Evolutionary conservation across 2,888 invertebrate species (phyloP), one percentile per base, ranked within the genome.

Genomic region (Lasius platythorax): DNA sequence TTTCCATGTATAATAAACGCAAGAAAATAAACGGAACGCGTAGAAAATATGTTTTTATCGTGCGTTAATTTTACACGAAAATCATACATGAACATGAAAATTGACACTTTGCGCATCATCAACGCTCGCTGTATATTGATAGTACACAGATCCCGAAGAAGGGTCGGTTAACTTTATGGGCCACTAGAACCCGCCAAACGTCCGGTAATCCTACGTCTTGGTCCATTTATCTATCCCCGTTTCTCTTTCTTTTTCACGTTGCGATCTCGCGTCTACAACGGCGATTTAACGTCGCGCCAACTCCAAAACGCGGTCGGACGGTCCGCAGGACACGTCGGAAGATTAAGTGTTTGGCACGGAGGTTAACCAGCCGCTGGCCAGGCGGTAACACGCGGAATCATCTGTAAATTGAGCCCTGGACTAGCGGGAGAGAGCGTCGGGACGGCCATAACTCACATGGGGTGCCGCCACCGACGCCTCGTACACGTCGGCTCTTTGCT

Each of bases 331-430:
- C 92, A 89, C 84, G 90, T 87, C 91, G 92, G 93, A 95, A 95
- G 95, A 95, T 95, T 95, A 95, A 95, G 95, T 95, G 95, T 93
- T 93, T 92, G 92, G 91, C 93, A 91, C 92, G 94, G 94, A 94
- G 94, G 94, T 94, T 95, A 94, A 95, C 95, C 95, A 93, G 94
- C 92, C 94, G 94, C 95, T 95, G 95, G 95, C 93, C 93, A 83
- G 92, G 93, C 94, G 95, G 95, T 95, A 95, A 94, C 95, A 94
- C 94, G 95, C 95, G 95, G 95, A 96, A 96, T 96, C 95, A 95
- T 96, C 96, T 96, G 95, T 96, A 96, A 96, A 96, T 96, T 95
- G 96, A 96, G 96, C 96, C 95, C 95, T 95, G 95, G 95, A 94
- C 94, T 94, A 94, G 88, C 95, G 93, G 94, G 95, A 92, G 93